Evolutionary conservation across 2,888 invertebrate genomes (phyloP).

Genomic region (Polydrusus cervinus): DNA sequence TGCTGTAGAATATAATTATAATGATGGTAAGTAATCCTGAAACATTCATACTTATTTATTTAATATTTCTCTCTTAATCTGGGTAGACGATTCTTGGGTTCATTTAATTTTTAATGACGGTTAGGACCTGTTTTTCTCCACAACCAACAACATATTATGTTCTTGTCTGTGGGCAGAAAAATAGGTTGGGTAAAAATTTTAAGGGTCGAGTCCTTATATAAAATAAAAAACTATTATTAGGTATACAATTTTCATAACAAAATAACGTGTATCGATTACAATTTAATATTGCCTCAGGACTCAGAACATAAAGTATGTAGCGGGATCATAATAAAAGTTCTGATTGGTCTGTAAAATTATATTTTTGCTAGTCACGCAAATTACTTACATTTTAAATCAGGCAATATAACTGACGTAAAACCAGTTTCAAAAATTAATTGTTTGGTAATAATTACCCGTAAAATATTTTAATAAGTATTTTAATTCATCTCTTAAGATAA

Average conservation of each 20-base stretch:
- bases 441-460: constrained; percentile 12
- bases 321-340: background rate
- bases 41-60: background rate
- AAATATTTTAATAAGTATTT: constrained; percentile 26
- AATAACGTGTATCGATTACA: too few species aligned
- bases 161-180: background rate
- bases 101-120: constrained; percentile 1
- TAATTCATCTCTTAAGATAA: constrained; percentile 14
- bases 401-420: constrained; percentile 14
- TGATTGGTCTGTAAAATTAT: background rate
- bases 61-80: constrained; percentile 9
- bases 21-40: background rate
- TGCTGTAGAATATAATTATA: constrained; percentile 8
- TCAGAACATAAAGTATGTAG: background rate
- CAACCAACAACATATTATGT: background rate
- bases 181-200: background rate
- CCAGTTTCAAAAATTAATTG: constrained; percentile 25
- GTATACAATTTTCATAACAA: too few species aligned
- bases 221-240: too few species aligned
- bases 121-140: background rate
- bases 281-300: background rate
- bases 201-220: background rate
- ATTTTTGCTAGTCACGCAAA: constrained; percentile 27
- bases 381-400: constrained; percentile 14
- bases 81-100: background rate